A percentile compares a stretch with the other conserved stretches of the same genome.
phyloP scores from a whole-genome alignment of 2,888 invertebrate genomes.

The Smittia aterrima region DNA sequence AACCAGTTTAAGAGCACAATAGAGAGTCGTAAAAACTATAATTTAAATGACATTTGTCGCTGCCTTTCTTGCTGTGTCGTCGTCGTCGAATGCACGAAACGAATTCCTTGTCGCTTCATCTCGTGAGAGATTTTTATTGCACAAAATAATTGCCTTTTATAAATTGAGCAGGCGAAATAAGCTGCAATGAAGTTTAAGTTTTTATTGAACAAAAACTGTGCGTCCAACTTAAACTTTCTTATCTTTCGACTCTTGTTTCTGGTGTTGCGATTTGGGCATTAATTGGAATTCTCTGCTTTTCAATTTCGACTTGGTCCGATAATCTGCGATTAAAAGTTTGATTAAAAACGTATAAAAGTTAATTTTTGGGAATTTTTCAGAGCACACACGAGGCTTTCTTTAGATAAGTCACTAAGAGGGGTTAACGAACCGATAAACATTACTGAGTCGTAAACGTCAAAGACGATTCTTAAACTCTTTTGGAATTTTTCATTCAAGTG shows the following conservation, averaged over 20 bases:
- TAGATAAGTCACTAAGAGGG: no score
- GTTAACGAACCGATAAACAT: background rate
- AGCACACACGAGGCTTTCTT: no score
- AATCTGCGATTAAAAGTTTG: no score
- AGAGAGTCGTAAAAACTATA: conserved; percentile 5
- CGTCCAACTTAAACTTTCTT: background rate
- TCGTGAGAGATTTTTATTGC: background rate
- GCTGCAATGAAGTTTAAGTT: background rate
- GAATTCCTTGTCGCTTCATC: background rate
- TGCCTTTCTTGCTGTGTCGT: background rate
- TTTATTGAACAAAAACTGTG: background rate
- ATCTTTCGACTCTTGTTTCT: no score
- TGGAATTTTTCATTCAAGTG: no score
- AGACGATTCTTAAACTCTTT: background rate
- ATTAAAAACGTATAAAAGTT: no score
- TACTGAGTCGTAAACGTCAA: background rate
- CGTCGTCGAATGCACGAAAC: no score
- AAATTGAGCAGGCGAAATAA: background rate
- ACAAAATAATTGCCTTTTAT: background rate
- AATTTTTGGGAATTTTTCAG: no score
- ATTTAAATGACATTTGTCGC: conserved; percentile 28
- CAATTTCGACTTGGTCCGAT: no score
- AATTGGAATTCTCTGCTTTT: no score
- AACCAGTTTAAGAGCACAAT: conserved; percentile 33
- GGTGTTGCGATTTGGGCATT: no score